phyloP scores from a whole-genome alignment of 2,888 invertebrate genomes.

The Chalcis sispes region DNA sequence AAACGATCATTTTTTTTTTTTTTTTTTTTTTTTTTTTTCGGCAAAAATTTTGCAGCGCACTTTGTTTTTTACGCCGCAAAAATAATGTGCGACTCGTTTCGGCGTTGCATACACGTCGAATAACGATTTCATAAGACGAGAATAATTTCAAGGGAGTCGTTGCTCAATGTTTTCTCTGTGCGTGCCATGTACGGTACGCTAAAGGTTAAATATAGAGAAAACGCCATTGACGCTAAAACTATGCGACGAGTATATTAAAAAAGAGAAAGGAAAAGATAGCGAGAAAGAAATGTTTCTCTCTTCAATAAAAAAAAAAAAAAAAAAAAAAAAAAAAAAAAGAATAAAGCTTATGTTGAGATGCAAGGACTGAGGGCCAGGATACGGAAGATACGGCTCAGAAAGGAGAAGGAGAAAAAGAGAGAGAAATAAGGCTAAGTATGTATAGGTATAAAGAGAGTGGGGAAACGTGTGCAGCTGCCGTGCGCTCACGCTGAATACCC shows the following conservation, averaged over 20 bases:
- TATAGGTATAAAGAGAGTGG: constrained; percentile 18
- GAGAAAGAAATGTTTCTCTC: background rate
- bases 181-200: background rate
- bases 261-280: too few species aligned
- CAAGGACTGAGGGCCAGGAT: constrained; percentile 31
- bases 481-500: constrained; percentile 70
- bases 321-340: background rate
- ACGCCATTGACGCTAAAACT: background rate
- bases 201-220: background rate
- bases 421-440: background rate
- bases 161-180: too few species aligned
- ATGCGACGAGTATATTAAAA: too few species aligned
- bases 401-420: background rate
- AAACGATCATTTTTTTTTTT: too few species aligned
- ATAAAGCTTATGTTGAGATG: background rate
- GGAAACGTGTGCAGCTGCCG: constrained; percentile 69
- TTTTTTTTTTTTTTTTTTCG: too few species aligned
- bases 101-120: too few species aligned
- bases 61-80: too few species aligned
- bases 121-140: too few species aligned
- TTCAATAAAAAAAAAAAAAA: too few species aligned
- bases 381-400: constrained; percentile 36
- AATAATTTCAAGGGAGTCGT: too few species aligned
- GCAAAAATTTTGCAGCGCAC: too few species aligned
- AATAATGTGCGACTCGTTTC: too few species aligned